Evolutionary conservation across 2,888 invertebrate genomes (phyloP), one percentile per base, ranked within the genome.

Genomic region (Lampropteryx suffumata): DNA sequence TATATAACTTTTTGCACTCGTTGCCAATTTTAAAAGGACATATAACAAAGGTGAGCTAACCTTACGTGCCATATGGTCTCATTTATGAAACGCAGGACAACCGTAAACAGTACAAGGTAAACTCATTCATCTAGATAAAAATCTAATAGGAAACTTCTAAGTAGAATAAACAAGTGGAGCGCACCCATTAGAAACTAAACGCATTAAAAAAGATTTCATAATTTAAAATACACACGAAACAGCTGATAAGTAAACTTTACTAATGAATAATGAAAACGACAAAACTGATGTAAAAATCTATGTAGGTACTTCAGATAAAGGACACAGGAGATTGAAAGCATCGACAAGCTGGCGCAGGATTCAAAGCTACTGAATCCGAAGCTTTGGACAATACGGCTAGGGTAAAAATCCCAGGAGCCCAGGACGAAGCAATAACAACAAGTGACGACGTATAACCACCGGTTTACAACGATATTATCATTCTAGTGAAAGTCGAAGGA

Each of bases 401-500:
- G 8, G 1, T 30, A 4, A 10, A 39, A 43, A 29, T 29, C 50
- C 24, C 50, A 58, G 58, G 56, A 58, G 40, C 40, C 9, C 6
- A 24, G 34, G 46, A 32, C 36, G 27, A 47, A 13, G 39, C 21
- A 10, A 28, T n/a, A 43, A 12, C 1, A 28, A 5, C 7, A 12
- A 10, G 34, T 39, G 42, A 43, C 65, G 47, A 48, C 59, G 52
- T 4, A 54, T 67, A 46, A 58, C 45, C 43, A 62, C 53, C 53
- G 70, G 57, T 43, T 70, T 69, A 67, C 70, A 73, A 40, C 62
- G 44, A 46, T 70, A 77, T 76, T 76, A 79, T 80, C 73, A 73
- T 71, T 71, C 67, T 64, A 85, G 85, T 86, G 85, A 86, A 86
- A 86, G 85, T 84, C 77, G 85, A 84, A 85, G 86, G 86, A 84